Base-by-base conservation (phyloP, 23 tunicate genomes). In the Ciona savignyi region DNA sequence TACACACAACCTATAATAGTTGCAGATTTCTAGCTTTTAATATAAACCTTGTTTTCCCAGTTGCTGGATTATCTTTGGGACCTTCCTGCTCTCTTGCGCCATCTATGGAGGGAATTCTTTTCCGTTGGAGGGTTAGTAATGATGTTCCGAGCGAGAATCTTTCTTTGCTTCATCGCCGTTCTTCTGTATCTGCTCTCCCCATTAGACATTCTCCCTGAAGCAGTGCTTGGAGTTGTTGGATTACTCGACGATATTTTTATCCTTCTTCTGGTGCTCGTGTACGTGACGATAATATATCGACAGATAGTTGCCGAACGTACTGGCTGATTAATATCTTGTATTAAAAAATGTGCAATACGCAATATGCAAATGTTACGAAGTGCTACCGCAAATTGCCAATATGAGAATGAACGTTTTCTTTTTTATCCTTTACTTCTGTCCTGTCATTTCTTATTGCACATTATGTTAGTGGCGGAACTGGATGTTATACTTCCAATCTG, bases 201-300 rank as follows among this genome's bases (percentile, higher is more conserved):
- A 28, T 33, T 90, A 4, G 97, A 90, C 34, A 84, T 90, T 22
- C 71, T 90, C 20, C 97, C 97, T 27, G 97, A 90, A 49, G 97
- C 97, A 15, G 78, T 90, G 61, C 67, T 90, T 21, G 97, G 97
- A 4, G 33, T 90, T 26, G 71, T 90, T n/a, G 97, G 97, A 21
- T 67, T 90, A 9, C 78, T 90, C n/a, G 97, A 90, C 62, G 97
- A 90, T 69, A 4, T 90, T 31, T 83, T 90, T 70, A 89, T 90
- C 32, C 60, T 90, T 68, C 48, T 90, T 61, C 80, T 90, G 20
- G 84, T 90, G 27, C 73, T 90, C 2, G 77, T 90, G 1, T 90
- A 90, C 56, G 81, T 90, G 62, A 90, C 97, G 6, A 86, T 90
- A 30, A 90, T 90, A 11, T 90, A 90, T 72, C 63, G 97, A 35